phyloP scores from a whole-genome alignment of 1,140 invertebrate species.

The Metopolophium dirhodum region DNA sequence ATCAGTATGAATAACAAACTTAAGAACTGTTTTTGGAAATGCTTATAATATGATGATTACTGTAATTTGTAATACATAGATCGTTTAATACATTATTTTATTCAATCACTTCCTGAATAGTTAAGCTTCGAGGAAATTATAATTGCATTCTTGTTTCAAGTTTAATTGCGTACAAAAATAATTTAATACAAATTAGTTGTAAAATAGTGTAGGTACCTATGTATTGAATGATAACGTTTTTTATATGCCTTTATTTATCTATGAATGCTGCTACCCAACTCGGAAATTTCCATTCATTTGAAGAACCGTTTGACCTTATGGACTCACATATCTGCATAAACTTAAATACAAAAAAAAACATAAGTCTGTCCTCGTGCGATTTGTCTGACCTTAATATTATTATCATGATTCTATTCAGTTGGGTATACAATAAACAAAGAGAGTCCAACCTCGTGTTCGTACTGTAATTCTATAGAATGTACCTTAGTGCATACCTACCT shows the following conservation, averaged over 20 bases:
- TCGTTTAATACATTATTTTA: background rate
- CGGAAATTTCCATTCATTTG: background rate
- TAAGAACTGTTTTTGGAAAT: constrained; percentile 16
- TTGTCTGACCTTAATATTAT: background rate
- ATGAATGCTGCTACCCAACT: background rate
- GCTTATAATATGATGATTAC: background rate
- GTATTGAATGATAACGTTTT: background rate
- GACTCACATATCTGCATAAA: background rate
- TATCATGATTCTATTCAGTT: background rate
- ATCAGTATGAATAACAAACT: background rate
- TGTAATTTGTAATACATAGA: background rate
- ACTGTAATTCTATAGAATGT: background rate
- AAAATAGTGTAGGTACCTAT: background rate
- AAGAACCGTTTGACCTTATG: background rate
- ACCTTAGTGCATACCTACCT: background rate
- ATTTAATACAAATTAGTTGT: background rate
- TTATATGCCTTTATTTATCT: background rate
- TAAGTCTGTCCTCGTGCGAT: background rate
- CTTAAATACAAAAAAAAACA: background rate
- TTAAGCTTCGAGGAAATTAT: background rate
- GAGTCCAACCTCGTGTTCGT: background rate
- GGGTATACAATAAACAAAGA: background rate
- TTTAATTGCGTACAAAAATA: background rate
- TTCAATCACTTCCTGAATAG: background rate
- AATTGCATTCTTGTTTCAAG: background rate